phyloP scores from a whole-genome alignment of 2,797 vertebrate genomes.

The Rhynchonycteris naso region DNA sequence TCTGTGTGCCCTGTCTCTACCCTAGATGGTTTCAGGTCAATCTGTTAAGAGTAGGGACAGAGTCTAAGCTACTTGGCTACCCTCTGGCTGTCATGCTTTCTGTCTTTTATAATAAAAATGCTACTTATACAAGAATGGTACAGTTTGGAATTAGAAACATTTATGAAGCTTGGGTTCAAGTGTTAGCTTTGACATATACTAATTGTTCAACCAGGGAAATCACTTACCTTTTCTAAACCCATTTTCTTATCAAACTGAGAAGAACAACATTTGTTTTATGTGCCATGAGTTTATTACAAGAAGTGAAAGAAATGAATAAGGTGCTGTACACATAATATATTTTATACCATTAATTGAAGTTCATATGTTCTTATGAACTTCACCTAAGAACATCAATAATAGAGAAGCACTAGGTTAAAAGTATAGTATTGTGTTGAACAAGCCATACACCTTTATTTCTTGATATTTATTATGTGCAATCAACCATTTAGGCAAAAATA shows the following conservation, averaged over 20 bases:
- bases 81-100: neutral
- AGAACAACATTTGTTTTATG: neutral
- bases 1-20: neutral
- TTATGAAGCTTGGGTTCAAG: neutral
- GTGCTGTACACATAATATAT: neutral
- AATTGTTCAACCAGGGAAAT: slow-evolving; percentile 15
- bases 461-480: neutral
- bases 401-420: neutral
- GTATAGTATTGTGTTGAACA: neutral
- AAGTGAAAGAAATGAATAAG: neutral
- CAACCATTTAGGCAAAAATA: slow-evolving; percentile 9
- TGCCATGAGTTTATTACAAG: neutral
- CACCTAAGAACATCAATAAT: neutral
- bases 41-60: neutral
- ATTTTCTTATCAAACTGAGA: neutral
- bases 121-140: neutral
- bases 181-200: neutral
- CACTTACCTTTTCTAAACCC: neutral
- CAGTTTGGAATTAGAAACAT: slow-evolving; percentile 26
- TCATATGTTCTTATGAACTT: neutral
- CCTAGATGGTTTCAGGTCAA: neutral
- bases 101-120: slow-evolving; percentile 17
- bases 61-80: neutral
- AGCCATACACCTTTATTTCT: slow-evolving; percentile 13
- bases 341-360: neutral